Evolutionary conservation across 2,113 vertebrate genomes (phyloP), one percentile per base, ranked within the genome.

Genomic region (Ceratotherium simum): DNA sequence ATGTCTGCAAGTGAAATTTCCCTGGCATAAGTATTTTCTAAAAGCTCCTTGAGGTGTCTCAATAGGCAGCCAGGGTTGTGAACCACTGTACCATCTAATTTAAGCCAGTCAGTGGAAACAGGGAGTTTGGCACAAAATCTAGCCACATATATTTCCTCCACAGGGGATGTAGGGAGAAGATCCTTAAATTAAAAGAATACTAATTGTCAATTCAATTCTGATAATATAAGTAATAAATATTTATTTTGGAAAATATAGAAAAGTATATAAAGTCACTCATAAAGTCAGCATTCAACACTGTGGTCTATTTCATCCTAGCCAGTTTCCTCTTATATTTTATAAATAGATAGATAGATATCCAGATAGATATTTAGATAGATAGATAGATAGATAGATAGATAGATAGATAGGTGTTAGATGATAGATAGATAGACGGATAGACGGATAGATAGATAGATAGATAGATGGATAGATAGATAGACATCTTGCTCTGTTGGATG

Each of bases 161-260:
- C 8, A 46, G 21, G 2, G 16, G 0, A 81, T 48, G 6, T 36
- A 3, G 23, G 16, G 3, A 14, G 31, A 46, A 1, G 54, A 51
- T 0, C 3, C 11, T 33, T 69, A 72, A 73, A 64, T 60, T 78
- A 56, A 72, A 82, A 80, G 36, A 51, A 36, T 82, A 60, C 0
- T 31, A 83, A 42, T 27, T 21, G 2, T 5, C 46, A 86, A 39
- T 67, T 73, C 64, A 87, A 21, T 83, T 85, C 20, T 84, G 39
- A n/a, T 54, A 83, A 62, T 64, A 14, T 64, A 64, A 79, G 36
- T n/a, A 33, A 51, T 87, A 70, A 46, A 54, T 90, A 60, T 31
- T 65, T 8, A 79, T 72, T 79, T 90, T 51, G 1, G 7, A 90
- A 92, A 90, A 90, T 36, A 23, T 27, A 81, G 8, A 80, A 80